Conservation (phyloP, 2,888 invertebrate species). For the Yponomeuta sedellus region DNA sequence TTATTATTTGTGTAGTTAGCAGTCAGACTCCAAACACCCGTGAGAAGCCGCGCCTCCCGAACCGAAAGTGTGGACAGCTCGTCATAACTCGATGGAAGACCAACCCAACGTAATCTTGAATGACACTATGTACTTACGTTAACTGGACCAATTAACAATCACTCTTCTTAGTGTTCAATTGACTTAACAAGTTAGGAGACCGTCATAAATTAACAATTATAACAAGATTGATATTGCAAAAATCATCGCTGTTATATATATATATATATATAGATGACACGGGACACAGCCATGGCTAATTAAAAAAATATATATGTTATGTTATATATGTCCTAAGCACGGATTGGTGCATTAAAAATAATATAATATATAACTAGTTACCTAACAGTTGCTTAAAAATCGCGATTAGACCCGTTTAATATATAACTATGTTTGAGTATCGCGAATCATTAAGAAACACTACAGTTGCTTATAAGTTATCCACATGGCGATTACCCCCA, state of each 20-base stretch:
- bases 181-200: constrained; percentile 34
- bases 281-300: too few relatives aligned
- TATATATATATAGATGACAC: too few relatives aligned
- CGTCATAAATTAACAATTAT: constrained; percentile 22
- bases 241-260: too few relatives aligned
- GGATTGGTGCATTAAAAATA: too few relatives aligned
- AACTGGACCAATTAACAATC: constrained; percentile 44
- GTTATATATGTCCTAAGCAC: too few relatives aligned
- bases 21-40: constrained; percentile 68
- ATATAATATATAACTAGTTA: not conserved
- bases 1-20: constrained; percentile 69
- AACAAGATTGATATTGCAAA: too few relatives aligned
- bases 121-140: constrained; percentile 45
- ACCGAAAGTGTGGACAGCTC: constrained; percentile 19
- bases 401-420: too few relatives aligned
- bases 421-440: too few relatives aligned
- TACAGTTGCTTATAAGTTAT: not conserved
- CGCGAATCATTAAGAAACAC: too few relatives aligned
- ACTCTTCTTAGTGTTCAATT: constrained; percentile 39
- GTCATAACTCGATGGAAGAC: constrained; percentile 20
- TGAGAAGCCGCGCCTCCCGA: constrained; percentile 59
- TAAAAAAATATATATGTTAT: too few relatives aligned
- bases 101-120: constrained; percentile 50
- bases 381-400: not conserved
- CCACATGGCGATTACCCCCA: not conserved